Percentiles rank a stretch among this genome's conserved stretches.
phyloP scores from a whole-genome alignment of 64 coral and sea anemone species.

The Pachyseris speciosa region DNA sequence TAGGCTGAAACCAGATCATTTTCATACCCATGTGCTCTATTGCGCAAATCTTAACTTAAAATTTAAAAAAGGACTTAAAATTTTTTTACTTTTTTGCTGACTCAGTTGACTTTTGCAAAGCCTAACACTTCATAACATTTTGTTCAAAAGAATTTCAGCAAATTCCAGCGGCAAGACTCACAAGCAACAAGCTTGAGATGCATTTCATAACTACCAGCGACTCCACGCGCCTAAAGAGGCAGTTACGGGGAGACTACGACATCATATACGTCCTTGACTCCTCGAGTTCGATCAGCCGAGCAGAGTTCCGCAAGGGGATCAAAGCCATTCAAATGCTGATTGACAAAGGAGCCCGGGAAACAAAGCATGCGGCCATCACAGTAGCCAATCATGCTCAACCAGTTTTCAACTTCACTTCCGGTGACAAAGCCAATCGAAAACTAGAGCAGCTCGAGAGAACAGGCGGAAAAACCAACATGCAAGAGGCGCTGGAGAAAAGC shows the following conservation, averaged over 20 bases:
- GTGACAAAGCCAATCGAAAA: neutral
- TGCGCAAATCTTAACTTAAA: no score
- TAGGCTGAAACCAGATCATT: no score
- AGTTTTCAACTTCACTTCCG: neutral
- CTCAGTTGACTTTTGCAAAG: no score
- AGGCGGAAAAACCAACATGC: slow-evolving; percentile 11
- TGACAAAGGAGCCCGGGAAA: neutral
- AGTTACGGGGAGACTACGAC: neutral
- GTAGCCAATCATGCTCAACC: neutral
- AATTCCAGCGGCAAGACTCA: neutral
- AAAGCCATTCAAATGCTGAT: slow-evolving; percentile 34
- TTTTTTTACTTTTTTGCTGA: no score
- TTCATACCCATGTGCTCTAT: no score
- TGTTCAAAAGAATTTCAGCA: slow-evolving; percentile 15
- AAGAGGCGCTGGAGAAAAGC: slow-evolving; percentile 17
- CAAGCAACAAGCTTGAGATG: slow-evolving; percentile 12
- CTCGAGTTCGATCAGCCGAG: neutral
- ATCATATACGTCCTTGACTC: slow-evolving; percentile 21
- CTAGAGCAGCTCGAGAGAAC: neutral
- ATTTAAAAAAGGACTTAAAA: no score
- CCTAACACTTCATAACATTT: neutral
- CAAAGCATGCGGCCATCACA: neutral
- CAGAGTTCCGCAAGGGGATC: slow-evolving; percentile 12
- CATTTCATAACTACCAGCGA: neutral
- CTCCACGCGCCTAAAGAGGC: slow-evolving; percentile 8